Evolutionary conservation across 2,113 vertebrate genomes (phyloP).

Genomic region (Ptyas mucosa): DNA sequence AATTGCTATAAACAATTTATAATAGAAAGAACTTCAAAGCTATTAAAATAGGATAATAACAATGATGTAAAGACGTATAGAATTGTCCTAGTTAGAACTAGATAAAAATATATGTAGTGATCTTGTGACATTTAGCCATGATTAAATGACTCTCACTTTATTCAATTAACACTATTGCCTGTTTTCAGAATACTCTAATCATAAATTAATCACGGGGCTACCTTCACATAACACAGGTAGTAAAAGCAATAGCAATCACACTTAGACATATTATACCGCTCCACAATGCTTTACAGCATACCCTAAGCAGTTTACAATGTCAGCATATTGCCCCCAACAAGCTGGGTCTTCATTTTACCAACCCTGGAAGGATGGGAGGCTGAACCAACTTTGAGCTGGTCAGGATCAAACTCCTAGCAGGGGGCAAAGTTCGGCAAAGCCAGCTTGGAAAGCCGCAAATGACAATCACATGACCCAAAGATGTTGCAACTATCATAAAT

Average conservation of each 20-base stretch:
- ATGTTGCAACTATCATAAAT: not conserved
- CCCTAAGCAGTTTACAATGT: not conserved
- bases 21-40: not conserved
- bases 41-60: not conserved
- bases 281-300: not conserved
- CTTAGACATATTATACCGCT: not conserved
- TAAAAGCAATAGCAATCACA: not conserved
- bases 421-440: not conserved
- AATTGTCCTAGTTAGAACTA: not conserved
- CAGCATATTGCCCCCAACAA: not conserved
- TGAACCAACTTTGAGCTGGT: not conserved
- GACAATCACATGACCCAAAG: not conserved
- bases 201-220: not conserved
- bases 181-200: not conserved
- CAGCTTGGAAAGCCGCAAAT: not conserved
- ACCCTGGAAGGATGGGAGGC: not conserved
- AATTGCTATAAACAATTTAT: not conserved
- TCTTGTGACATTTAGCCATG: not conserved
- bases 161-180: not conserved
- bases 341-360: not conserved
- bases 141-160: not conserved
- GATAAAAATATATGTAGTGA: not conserved
- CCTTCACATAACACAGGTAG: not conserved
- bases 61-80: not conserved
- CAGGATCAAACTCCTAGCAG: not conserved